phyloP scores from a whole-genome alignment of 2,888 invertebrate species.

The Leucania comma region DNA sequence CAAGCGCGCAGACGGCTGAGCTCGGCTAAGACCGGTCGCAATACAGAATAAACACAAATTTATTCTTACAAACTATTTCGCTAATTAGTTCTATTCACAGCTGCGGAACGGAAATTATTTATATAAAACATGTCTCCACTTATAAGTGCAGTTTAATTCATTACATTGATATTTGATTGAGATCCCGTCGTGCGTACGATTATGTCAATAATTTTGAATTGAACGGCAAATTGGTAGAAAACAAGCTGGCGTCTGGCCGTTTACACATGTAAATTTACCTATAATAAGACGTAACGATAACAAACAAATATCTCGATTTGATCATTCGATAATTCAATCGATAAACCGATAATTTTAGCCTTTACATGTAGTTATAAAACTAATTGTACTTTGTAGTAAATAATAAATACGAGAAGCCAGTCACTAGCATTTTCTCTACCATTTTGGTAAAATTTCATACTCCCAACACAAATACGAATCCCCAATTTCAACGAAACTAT shows the following conservation, averaged over 20 bases:
- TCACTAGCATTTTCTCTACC: conserved; percentile 61
- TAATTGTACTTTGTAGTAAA: conserved; percentile 55
- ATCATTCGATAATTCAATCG: conserved; percentile 46
- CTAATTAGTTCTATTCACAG: conserved; percentile 86
- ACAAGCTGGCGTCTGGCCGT: conserved; percentile 61
- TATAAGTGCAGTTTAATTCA: conserved; percentile 70
- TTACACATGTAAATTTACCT: conserved; percentile 31
- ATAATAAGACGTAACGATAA: conserved; percentile 36
- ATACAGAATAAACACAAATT: conserved; percentile 62
- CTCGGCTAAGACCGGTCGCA: conserved; percentile 62
- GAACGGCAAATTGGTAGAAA: conserved; percentile 69
- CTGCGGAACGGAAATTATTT: conserved; percentile 86
- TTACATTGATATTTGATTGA: conserved; percentile 77
- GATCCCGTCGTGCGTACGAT: conserved; percentile 81
- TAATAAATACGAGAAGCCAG: conserved; percentile 47
- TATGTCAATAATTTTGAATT: conserved; percentile 69
- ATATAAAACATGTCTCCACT: conserved; percentile 78
- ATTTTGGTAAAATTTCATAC: conserved; percentile 69
- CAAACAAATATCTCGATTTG: conserved; percentile 37
- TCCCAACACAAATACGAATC: conserved; percentile 69
- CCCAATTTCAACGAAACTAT: conserved; percentile 76
- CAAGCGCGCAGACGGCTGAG: conserved; percentile 39
- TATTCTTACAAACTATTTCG: conserved; percentile 76
- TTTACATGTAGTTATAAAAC: conserved; percentile 37
- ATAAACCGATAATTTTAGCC: conserved; percentile 35